phyloP scores from a whole-genome alignment of 2,113 vertebrate genomes.

The Halcyon malimbica region DNA sequence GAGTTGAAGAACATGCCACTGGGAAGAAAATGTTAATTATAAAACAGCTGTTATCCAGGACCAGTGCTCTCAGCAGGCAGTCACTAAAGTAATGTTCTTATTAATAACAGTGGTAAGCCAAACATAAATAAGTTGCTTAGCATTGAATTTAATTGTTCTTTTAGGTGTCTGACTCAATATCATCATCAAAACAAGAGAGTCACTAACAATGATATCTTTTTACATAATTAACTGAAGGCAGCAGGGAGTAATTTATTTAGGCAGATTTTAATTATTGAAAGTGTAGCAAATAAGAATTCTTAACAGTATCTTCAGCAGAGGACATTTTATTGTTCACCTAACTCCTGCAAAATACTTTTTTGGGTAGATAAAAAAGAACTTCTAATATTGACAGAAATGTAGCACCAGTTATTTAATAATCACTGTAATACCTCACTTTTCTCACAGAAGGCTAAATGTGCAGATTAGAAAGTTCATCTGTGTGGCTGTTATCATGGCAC shows the following conservation, averaged over 20 bases:
- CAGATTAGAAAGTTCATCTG: not conserved
- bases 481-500: not conserved
- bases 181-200: conserved; percentile 45
- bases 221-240: conserved; percentile 49
- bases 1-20: not conserved
- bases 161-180: conserved; percentile 57
- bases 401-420: not conserved
- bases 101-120: conserved; percentile 45
- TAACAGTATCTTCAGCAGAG: conserved; percentile 6
- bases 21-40: conserved; percentile 53
- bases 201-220: conserved; percentile 12
- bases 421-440: not conserved
- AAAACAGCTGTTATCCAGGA: conserved; percentile 40
- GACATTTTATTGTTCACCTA: not conserved
- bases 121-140: conserved; percentile 66
- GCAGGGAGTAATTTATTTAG: conserved; percentile 49
- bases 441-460: not conserved
- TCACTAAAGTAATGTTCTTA: conserved; percentile 44
- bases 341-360: not conserved
- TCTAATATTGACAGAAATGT: not conserved
- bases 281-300: conserved; percentile 32
- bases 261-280: conserved; percentile 57
- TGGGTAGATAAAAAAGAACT: not conserved
- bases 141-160: conserved; percentile 64
- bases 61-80: conserved; percentile 24